Conservation (phyloP, 2,113 vertebrate genomes). For the Microtus montanus region DNA sequence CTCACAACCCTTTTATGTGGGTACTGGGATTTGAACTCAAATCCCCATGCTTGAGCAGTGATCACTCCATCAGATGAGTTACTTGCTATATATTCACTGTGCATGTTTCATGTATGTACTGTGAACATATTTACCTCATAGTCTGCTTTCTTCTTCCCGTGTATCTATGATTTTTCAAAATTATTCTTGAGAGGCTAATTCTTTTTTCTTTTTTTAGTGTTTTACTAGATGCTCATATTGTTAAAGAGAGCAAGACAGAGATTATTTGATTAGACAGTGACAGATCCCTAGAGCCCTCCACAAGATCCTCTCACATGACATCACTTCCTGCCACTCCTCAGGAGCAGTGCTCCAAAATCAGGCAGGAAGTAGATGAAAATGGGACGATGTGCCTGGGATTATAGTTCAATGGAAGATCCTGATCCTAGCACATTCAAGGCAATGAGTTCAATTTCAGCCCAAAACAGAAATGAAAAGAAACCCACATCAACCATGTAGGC, state of each 20-base stretch:
- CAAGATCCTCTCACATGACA: background rate
- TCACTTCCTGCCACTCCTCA: background rate
- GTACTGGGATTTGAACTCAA: background rate
- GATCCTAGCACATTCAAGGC: no score
- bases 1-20: background rate
- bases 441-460: background rate
- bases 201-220: background rate
- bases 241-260: conserved; percentile 2
- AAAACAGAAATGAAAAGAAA: background rate
- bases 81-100: background rate
- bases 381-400: background rate
- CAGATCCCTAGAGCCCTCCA: background rate
- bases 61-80: background rate
- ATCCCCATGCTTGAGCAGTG: background rate
- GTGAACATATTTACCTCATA: background rate
- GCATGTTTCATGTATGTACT: background rate
- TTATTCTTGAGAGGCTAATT: background rate
- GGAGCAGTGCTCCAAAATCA: background rate
- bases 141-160: background rate
- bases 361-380: background rate
- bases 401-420: background rate
- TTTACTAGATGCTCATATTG: background rate
- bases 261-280: background rate
- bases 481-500: background rate
- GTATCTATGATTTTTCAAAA: background rate